Evolutionary conservation across 2,113 vertebrate species (phyloP), one percentile per base, ranked within the genome.

Genomic region (Saimiri boliviensis): DNA sequence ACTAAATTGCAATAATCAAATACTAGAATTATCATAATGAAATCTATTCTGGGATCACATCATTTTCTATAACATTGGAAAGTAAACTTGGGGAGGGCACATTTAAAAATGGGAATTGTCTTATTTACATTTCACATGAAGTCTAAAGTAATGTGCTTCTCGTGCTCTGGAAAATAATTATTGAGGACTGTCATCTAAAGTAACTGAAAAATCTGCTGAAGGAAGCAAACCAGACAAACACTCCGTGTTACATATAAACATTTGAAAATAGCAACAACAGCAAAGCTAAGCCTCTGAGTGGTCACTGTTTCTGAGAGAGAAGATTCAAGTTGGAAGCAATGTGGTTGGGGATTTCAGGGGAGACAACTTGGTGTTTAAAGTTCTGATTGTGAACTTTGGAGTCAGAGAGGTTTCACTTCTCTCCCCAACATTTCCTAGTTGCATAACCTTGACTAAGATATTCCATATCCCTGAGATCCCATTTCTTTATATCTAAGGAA

Each of bases 41-140:
- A 94, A 93, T 19, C 23, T 97, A 97, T 97, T 98, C 92, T 83
- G 80, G 98, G 93, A 74, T 97, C 92, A 95, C 89, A 98, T 88
- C 76, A 91, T 87, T 96, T 98, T 98, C 84, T 96, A 37, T 68
- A 77, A 73, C 47, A 86, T 76, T 88, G 93, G 68, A 98, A 97
- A 97, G 97, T 32, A 96, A 90, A 40, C 14, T 92, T 60, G 45
- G 30, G 42, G 90, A 66, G 91, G 98, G 98, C 93, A 96, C 13
- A 37, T 97, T 98, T 95, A 76, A 87, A 95, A 85, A 89, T 89
- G 88, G 68, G 54, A 52, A 97, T 94, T 98, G 81, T 82, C 93
- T 98, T 98, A 98, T 97, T 98, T 98, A 97, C 95, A 96, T 98
- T 98, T 98, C 81, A 82, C 85, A 70, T 96, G 97, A 98, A 96